These are phyloP conservation scores for Cephus pulcher DNA, from an alignment of 2,888 invertebrate genomes.

Conservation along the genomic window DNA sequence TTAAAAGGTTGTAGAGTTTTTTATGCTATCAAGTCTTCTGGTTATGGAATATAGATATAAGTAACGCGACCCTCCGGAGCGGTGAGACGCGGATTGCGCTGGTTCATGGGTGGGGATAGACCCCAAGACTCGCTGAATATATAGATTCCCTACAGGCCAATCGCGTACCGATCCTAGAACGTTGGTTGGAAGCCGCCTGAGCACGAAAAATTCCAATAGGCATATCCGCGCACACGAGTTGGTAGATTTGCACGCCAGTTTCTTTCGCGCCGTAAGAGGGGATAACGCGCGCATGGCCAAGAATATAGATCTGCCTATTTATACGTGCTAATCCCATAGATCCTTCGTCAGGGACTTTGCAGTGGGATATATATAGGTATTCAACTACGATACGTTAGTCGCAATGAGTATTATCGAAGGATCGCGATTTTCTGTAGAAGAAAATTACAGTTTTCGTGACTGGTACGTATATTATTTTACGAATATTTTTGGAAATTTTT, in stretches of 20 bases:
- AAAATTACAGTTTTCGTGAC: neutral
- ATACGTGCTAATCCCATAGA: neutral
- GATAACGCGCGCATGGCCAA: slow-evolving; percentile 34
- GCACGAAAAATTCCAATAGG: neutral
- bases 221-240: neutral
- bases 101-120: neutral
- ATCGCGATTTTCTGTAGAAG: neutral
- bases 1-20: neutral
- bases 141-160: neutral
- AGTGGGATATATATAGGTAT: neutral
- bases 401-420: neutral
- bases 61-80: neutral
- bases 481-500: neutral
- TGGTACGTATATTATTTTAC: neutral
- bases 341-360: neutral
- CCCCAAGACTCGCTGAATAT: neutral
- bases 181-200: neutral
- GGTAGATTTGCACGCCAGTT: neutral
- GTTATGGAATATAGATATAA: neutral
- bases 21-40: neutral
- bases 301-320: slow-evolving; percentile 35
- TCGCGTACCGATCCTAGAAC: neutral
- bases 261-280: slow-evolving; percentile 14
- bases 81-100: neutral
- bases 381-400: neutral